Percentiles rank a stretch among this genome's conserved stretches.
Conservation (phyloP, 92 coral and sea anemone species). For the Paragorgia papillata region DNA sequence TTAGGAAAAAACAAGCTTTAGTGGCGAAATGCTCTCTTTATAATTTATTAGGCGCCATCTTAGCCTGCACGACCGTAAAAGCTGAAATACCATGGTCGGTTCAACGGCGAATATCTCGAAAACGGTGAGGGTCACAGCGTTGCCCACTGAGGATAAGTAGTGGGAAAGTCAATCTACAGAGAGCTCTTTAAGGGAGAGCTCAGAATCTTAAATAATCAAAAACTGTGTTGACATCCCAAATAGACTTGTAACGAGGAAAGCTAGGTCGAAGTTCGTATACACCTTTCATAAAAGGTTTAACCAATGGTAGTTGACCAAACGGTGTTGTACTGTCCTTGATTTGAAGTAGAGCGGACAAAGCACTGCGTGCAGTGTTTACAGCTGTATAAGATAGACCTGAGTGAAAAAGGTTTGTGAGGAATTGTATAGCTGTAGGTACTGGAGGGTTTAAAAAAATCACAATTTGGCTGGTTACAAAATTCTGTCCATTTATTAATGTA, state of each 20-base stretch:
- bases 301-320: conserved; percentile 25
- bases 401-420: conserved; percentile 1
- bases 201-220: too few species aligned
- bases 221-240: conserved; percentile 36
- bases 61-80: too few species aligned
- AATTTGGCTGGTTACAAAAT: background rate
- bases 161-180: too few species aligned
- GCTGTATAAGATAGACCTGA: conserved; percentile 7
- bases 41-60: too few species aligned
- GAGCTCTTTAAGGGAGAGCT: too few species aligned
- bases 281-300: conserved; percentile 27
- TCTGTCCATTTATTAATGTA: conserved; percentile 10
- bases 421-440: background rate
- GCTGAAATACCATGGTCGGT: too few species aligned
- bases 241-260: conserved; percentile 12
- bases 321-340: too few species aligned
- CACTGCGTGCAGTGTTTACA: conserved; percentile 28
- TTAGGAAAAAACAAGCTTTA: too few species aligned
- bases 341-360: background rate
- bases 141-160: too few species aligned
- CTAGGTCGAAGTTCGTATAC: conserved; percentile 16
- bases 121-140: too few species aligned
- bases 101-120: too few species aligned
- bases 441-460: conserved; percentile 16
- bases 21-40: too few species aligned